These are phyloP conservation scores for Semnopithecus entellus DNA, from an alignment of 2,113 vertebrate species.

Conservation along the genomic window DNA sequence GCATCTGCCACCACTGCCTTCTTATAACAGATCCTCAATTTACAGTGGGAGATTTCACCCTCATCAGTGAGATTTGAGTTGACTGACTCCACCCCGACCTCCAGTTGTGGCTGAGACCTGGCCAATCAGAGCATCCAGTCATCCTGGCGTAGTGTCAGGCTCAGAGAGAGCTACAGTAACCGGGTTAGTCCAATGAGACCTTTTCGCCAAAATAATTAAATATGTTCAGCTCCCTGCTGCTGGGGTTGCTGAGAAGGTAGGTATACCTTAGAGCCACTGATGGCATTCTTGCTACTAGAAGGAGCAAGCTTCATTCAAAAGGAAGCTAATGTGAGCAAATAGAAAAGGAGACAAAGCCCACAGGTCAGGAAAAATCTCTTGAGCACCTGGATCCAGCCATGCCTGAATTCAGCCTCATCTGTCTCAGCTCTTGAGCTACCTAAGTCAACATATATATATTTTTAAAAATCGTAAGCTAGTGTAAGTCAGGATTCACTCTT, in stretches of 20 bases:
- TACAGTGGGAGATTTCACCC: no score
- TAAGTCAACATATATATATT: neutral
- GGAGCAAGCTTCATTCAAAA: neutral
- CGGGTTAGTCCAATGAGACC: neutral
- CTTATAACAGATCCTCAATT: neutral
- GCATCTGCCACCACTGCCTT: rapidly evolving
- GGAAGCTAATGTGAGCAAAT: neutral
- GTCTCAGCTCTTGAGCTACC: neutral
- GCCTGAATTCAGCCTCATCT: neutral
- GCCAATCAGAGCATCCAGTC: rapidly evolving
- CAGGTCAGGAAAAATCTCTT: neutral
- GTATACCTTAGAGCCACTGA: rapidly evolving
- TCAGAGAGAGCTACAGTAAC: neutral
- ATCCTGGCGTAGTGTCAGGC: rapidly evolving
- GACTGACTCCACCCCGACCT: rapidly evolving
- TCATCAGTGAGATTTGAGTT: no score
- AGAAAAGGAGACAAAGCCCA: neutral
- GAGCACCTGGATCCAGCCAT: neutral
- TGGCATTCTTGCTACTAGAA: neutral
- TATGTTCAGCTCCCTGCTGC: neutral
- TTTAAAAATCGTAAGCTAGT: neutral
- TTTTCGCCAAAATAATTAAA: rapidly evolving
- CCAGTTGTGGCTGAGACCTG: neutral
- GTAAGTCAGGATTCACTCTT: neutral
- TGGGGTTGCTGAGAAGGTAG: neutral